These are phyloP conservation scores for Caenorhabditis sp. DNA, from an alignment of 2,888 invertebrate genomes.

Conservation along the genomic window DNA sequence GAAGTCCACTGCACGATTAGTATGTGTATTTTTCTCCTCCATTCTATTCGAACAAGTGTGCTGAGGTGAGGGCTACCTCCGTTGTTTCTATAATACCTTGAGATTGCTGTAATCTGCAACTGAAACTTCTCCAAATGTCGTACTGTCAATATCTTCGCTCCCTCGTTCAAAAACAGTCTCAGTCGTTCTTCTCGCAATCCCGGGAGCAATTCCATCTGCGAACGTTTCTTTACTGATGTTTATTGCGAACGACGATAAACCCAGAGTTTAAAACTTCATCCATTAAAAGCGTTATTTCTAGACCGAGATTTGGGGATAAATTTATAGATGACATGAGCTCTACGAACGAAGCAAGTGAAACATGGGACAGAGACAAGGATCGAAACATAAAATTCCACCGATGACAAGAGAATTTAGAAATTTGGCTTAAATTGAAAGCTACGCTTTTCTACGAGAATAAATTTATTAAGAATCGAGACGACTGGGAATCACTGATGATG, in stretches of 20 bases:
- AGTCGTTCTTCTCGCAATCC: slow-evolving; percentile 28
- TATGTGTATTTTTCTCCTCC: too few species aligned
- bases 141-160: slow-evolving; percentile 34
- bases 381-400: neutral
- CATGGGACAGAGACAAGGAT: neutral
- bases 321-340: slow-evolving; percentile 17
- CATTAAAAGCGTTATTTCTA: slow-evolving; percentile 17
- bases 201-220: slow-evolving; percentile 30
- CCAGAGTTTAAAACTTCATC: slow-evolving; percentile 38
- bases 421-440: neutral
- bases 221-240: too few species aligned
- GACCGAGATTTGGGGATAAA: slow-evolving; percentile 12
- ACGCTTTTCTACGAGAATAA: neutral
- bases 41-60: too few species aligned
- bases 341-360: slow-evolving; percentile 12
- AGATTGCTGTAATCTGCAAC: slow-evolving; percentile 39
- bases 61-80: too few species aligned
- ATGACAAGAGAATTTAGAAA: neutral
- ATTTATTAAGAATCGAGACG: neutral
- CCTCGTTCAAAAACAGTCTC: slow-evolving; percentile 24
- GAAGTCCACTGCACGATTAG: too few species aligned
- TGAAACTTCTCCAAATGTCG: slow-evolving; percentile 31
- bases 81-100: too few species aligned
- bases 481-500: slow-evolving; percentile 44
- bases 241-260: neutral